Evolutionary conservation across 2,888 invertebrate genomes (phyloP), one percentile per base, ranked within the genome.

Genomic region (Alitta virens): DNA sequence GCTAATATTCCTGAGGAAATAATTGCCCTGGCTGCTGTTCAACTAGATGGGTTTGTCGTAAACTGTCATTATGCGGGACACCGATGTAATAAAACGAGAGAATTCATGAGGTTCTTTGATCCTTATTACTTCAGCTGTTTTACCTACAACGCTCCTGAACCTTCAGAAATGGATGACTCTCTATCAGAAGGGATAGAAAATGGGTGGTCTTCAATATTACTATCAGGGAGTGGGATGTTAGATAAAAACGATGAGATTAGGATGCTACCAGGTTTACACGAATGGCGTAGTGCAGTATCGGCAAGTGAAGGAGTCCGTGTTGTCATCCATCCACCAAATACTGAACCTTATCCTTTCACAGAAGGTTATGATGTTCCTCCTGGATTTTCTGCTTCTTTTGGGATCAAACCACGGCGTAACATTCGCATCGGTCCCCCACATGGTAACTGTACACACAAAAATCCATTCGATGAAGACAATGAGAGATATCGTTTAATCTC

Each of bases 301-400:
- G 65, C 63, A 14, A 65, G 63, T 56, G 68, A 68, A 42, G 68
- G 68, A 18, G 68, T 68, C 5, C 61, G 68, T 7, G 68, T 68
- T 3, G 67, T 68, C 0, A 68, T 68, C 5, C 68, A 68, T 27
- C 67, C 65, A 9, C 68, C 68, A 1, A 50, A 56, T 5, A 68
- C 68, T 0, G 26, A 56, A 23, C 67, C 68, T 12, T 68, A 54
- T 46, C 67, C 68, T 9, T 68, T 68, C 25, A 63, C 68, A 18
- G 68, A 68, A 46, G 68, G 68, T 23, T 68, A 61, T 42, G 68
- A 68, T 55, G 68, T 68, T 12, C 68, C 68, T 2, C 67, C 68
- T 5, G 68, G 68, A 21, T 68, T 65, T 43, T 65, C 65, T 5
- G 68, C 68, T 9, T 68, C 68, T 2, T 68, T 68, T 46, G 67